Evolutionary conservation across 2,113 vertebrate genomes (phyloP).

Genomic region (Sminthopsis crassicaudata): DNA sequence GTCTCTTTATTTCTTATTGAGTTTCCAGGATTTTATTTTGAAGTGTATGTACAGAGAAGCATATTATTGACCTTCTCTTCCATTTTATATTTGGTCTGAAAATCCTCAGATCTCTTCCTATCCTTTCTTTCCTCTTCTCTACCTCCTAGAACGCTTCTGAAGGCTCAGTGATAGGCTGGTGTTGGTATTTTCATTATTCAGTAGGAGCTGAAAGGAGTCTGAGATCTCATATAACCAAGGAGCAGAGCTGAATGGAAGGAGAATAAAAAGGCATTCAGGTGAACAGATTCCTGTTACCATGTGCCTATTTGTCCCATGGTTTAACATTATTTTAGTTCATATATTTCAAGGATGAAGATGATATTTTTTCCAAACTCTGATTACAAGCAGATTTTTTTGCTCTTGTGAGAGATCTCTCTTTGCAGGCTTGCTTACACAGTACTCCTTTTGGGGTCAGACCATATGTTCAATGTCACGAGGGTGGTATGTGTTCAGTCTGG

Average conservation of each 20-base stretch:
- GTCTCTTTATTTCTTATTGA: constrained; percentile 72
- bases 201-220: constrained; percentile 68
- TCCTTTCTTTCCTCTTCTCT: neutral
- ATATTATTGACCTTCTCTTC: constrained; percentile 78
- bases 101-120: constrained; percentile 62
- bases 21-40: constrained; percentile 77
- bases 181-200: constrained; percentile 71
- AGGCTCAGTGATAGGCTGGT: constrained; percentile 67
- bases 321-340: constrained; percentile 48
- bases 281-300: constrained; percentile 49
- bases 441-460: constrained; percentile 58
- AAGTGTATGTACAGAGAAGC: constrained; percentile 71
- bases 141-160: constrained; percentile 49
- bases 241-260: constrained; percentile 25
- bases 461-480: constrained; percentile 52
- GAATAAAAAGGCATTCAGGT: constrained; percentile 51
- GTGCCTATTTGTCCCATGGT: constrained; percentile 22
- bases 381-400: constrained; percentile 57
- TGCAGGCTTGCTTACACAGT: constrained; percentile 18
- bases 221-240: constrained; percentile 67
- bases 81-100: constrained; percentile 77
- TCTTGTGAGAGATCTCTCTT: constrained; percentile 39
- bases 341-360: constrained; percentile 60
- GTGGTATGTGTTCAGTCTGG: constrained; percentile 1
- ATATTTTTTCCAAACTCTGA: constrained; percentile 24